These are phyloP conservation scores for Chironomus striatipennis DNA, from an alignment of 1,140 invertebrate genomes.

Conservation along the genomic window DNA sequence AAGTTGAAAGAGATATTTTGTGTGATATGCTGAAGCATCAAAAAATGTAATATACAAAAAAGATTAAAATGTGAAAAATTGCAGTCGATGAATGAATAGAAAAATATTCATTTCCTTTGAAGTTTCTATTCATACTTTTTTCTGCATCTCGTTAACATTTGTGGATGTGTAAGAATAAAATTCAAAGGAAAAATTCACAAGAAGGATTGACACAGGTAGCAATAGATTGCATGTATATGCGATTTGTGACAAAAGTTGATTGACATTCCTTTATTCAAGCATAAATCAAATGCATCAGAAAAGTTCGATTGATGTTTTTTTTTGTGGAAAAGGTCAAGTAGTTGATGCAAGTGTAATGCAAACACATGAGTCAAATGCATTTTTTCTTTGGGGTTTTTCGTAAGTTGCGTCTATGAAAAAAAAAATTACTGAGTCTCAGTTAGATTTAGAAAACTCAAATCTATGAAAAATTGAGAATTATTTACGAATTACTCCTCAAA, in stretches of 20 bases:
- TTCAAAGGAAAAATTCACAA: neutral
- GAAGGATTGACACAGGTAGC: neutral
- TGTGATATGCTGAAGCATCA: neutral
- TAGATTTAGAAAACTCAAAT: too few relatives aligned
- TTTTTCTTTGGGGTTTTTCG: too few relatives aligned
- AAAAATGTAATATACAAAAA: neutral
- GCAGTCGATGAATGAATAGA: neutral
- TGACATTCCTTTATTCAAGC: neutral
- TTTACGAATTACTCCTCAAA: too few relatives aligned
- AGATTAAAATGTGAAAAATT: neutral
- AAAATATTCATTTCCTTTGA: neutral
- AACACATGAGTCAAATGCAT: neutral
- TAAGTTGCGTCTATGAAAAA: too few relatives aligned
- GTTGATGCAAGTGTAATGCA: neutral
- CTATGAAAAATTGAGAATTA: too few relatives aligned
- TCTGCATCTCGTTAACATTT: conserved; percentile 10
- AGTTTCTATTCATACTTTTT: neutral
- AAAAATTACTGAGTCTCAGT: too few relatives aligned
- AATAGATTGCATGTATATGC: neutral
- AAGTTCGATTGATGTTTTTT: neutral
- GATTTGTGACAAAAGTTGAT: neutral
- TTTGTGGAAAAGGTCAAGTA: neutral
- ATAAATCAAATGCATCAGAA: neutral
- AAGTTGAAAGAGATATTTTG: neutral
- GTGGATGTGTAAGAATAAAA: neutral